Percentiles rank a stretch among this genome's conserved stretches.
Conservation (phyloP, 2,888 invertebrate genomes). For the Taenaris catops region DNA sequence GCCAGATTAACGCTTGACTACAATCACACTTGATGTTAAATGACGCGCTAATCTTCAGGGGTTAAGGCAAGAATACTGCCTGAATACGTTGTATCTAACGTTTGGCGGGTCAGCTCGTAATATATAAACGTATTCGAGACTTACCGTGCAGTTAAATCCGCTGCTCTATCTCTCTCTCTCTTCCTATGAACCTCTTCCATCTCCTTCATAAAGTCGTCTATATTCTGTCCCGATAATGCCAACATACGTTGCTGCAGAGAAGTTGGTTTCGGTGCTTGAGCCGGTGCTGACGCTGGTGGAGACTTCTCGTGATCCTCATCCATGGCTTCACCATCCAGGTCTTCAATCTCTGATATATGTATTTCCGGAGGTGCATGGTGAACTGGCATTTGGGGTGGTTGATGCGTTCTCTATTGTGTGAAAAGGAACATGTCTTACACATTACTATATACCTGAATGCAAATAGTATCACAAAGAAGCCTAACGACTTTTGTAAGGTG, state of each 20-base stretch:
- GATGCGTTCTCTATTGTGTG: slow-evolving; percentile 5
- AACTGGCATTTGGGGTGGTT: slow-evolving; percentile 1
- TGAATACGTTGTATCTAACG: no score
- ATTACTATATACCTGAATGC: no score
- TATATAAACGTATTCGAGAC: no score
- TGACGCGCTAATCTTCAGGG: no score
- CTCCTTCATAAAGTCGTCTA: slow-evolving; percentile 95
- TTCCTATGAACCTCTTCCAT: slow-evolving; percentile 93
- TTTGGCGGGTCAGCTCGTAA: no score
- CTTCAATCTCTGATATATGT: slow-evolving; percentile 21
- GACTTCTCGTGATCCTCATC: slow-evolving; percentile 36
- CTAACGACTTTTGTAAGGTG: no score
- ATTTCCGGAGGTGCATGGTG: not conserved
- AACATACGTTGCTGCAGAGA: slow-evolving; percentile 92
- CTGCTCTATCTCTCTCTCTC: slow-evolving; percentile 83
- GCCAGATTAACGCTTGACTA: no score
- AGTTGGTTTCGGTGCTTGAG: slow-evolving; percentile 87
- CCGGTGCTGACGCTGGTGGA: slow-evolving; percentile 62
- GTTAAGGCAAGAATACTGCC: no score
- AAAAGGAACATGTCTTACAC: no score
- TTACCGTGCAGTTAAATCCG: slow-evolving; percentile 78
- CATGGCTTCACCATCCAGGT: slow-evolving; percentile 48
- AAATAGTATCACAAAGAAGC: no score
- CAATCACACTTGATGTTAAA: no score
- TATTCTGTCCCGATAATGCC: slow-evolving; percentile 93